These are phyloP conservation scores for Leguminivora glycinivorella DNA, from an alignment of 1,140 invertebrate genomes.

Conservation along the genomic window DNA sequence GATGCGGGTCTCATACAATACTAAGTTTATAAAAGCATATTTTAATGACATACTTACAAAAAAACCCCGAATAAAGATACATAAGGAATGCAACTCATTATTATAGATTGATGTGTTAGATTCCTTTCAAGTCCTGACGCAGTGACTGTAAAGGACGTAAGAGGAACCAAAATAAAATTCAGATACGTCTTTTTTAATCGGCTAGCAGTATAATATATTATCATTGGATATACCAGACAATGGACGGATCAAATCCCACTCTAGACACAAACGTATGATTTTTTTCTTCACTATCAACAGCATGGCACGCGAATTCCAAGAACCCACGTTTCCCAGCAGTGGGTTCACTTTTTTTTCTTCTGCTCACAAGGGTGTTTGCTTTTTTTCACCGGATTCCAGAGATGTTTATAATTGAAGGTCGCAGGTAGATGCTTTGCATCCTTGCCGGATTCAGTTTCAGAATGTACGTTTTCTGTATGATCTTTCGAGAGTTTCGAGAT, in stretches of 20 bases:
- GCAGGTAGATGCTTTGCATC: conserved; percentile 47
- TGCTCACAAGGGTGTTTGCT: conserved; percentile 57
- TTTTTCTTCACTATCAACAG: conserved; percentile 11
- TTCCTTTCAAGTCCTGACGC: conserved; percentile 17
- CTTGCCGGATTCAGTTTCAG: background rate
- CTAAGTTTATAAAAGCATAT: background rate
- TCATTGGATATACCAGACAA: conserved; percentile 33
- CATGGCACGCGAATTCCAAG: conserved; percentile 65
- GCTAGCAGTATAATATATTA: conserved; percentile 18
- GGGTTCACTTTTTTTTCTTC: conserved; percentile 54
- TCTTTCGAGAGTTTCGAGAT: conserved; percentile 28
- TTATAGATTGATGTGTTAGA: conserved; percentile 16
- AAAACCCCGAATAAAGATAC: conserved; percentile 11
- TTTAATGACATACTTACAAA: background rate
- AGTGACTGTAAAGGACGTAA: background rate
- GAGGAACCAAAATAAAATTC: background rate
- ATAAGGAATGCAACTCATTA: conserved; percentile 24
- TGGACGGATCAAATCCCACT: conserved; percentile 30
- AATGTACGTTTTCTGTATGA: background rate
- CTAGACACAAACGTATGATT: conserved; percentile 44
- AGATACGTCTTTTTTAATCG: background rate
- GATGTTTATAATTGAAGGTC: conserved; percentile 58
- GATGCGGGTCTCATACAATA: background rate
- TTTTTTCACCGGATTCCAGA: conserved; percentile 61
- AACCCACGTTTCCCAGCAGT: conserved; percentile 60